Evolutionary conservation across 2,797 vertebrate genomes (phyloP), one percentile per base, ranked within the genome.

Genomic region (Syngnathus rostellatus): DNA sequence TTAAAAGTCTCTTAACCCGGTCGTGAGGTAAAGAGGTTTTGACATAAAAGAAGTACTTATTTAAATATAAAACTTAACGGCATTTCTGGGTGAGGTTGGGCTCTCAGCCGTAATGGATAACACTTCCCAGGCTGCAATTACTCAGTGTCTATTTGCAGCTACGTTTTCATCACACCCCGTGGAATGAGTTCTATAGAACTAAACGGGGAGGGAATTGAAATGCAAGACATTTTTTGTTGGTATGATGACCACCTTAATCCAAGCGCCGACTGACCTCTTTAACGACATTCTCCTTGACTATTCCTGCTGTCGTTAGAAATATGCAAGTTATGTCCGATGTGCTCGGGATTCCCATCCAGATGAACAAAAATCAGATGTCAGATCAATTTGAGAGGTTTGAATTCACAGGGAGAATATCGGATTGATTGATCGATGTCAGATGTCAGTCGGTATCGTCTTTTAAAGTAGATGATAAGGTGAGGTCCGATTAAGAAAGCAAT

Each of bases 31-130:
- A 68, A 75, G 68, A 48, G 45, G 68, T 61, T 40, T 73, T 62
- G 70, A 75, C 72, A 63, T 75, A 71, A 72, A 53, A 70, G 72
- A 80, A 75, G 69, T 82, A 71, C 85, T 87, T 87, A 84, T 89
- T 89, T 88, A 88, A 89, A 91, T 91, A 85, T 89, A 90, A 90
- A 91, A 88, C 84, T 81, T 83, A 85, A 65, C 68, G 78, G 77
- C 68, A 62, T 82, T 84, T 84, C 69, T 80, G 69, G 77, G 72
- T 67, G 75, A 75, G 81, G 74, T 37, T n/a, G 67, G 73, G 60
- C 75, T 77, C 77, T 71, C 65, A 66, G 84, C 80, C 81, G 75
- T 89, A 89, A 89, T 88, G 84, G 85, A 89, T 89, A 89, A 88
- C 82, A 68, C 75, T 72, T 77, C 81, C 79, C 81, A 73, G 72